phyloP scores from a whole-genome alignment of 2,113 vertebrate genomes.

The Genyomyrus donnyi region DNA sequence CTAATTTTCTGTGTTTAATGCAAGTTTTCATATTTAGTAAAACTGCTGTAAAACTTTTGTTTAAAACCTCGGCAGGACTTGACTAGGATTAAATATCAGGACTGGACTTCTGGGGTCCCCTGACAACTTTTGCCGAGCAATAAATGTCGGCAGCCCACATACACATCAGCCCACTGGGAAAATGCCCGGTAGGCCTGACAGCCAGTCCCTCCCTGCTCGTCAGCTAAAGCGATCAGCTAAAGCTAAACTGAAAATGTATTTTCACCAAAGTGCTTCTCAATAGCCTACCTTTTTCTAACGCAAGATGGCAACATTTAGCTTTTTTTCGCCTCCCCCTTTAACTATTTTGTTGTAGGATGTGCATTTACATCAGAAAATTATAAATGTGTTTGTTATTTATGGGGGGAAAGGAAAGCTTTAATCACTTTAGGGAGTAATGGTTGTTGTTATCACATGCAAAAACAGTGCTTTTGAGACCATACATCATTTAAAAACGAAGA shows the following conservation, averaged over 20 bases:
- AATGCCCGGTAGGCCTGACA: neutral
- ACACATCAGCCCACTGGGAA: neutral
- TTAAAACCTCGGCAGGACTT: neutral
- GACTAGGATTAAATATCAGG: neutral
- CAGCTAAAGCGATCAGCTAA: neutral
- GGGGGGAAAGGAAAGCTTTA: neutral
- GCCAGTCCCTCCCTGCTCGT: neutral
- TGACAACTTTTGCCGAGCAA: neutral
- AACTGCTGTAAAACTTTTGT: neutral
- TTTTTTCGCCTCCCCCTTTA: neutral
- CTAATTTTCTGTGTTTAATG: neutral
- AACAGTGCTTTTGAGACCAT: neutral
- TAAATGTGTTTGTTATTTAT: neutral
- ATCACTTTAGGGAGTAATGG: neutral
- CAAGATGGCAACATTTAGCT: constrained; percentile 38
- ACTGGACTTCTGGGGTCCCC: neutral
- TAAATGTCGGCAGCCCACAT: neutral
- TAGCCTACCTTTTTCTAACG: neutral
- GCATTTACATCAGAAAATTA: neutral
- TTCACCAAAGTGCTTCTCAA: neutral
- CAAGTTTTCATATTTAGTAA: neutral
- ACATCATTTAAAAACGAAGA: neutral
- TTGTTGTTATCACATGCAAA: neutral
- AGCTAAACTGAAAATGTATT: neutral
- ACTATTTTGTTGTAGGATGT: neutral